A percentile compares a stretch with the other conserved stretches of the same genome.
Evolutionary conservation across 1,140 invertebrate species (phyloP).

Genomic region (Steinernema khuongi): DNA sequence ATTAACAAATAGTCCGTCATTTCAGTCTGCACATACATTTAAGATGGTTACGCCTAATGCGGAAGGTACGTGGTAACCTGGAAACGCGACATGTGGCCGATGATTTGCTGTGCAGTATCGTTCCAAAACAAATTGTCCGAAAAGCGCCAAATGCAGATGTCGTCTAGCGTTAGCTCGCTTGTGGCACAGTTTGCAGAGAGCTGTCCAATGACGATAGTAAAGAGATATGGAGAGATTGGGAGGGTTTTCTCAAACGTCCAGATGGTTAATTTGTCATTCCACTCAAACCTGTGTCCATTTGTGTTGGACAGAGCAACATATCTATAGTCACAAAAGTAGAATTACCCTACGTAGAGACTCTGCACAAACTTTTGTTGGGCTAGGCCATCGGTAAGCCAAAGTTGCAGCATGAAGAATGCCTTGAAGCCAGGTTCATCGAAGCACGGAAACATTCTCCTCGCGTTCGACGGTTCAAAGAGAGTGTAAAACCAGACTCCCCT

Average conservation of each 20-base stretch:
- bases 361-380: conserved; percentile 16
- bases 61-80: conserved; percentile 26
- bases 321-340: not conserved
- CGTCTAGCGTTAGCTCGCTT: not conserved
- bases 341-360: not conserved
- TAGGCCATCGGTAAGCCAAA: conserved; percentile 35
- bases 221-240: conserved; percentile 42
- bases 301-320: conserved; percentile 36
- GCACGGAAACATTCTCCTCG: conserved; percentile 82
- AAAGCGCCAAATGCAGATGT: conserved; percentile 43
- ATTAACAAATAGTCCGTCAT: conserved; percentile 38
- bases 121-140: conserved; percentile 25
- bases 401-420: conserved; percentile 63
- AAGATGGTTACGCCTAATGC: not conserved
- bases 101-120: conserved; percentile 31
- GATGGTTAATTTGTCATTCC: conserved; percentile 32
- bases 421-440: conserved; percentile 88
- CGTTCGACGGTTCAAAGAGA: conserved; percentile 78
- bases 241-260: conserved; percentile 39
- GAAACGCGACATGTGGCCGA: conserved; percentile 26
- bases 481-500: conserved; percentile 60
- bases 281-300: not conserved
- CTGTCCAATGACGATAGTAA: conserved; percentile 38
- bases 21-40: conserved; percentile 22
- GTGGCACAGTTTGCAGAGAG: conserved; percentile 26